Base-by-base conservation (phyloP, 2,113 vertebrate species). In the Indri indri region DNA sequence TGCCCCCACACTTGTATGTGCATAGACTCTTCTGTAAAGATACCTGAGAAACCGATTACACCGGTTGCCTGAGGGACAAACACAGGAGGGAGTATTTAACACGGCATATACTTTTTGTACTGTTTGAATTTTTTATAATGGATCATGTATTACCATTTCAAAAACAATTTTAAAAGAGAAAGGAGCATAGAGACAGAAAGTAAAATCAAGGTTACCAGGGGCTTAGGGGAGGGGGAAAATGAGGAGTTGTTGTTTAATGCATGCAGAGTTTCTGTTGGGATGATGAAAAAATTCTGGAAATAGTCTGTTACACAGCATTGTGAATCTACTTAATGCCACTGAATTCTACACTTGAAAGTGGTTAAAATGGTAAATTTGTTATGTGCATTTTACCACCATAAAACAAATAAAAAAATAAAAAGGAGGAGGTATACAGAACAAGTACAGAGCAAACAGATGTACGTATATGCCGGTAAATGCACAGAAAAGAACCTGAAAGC, bases 41-140 rank as follows among this genome's bases (percentile, higher is more conserved):
- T 77, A 68, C 40, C 77, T 82, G 42, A 80, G 63, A 97, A 93
- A 71, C 63, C 82, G 65, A 77, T 91, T 34, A 90, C 11, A 42
- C 63, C 91, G 52, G 27, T 87, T 91, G 22, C 47, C 74, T 82
- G 42, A 37, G 32, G 32, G 23, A 77, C 18, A 77, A 71, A 13
- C 52, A 83, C 50, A 73, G 5, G 50, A 84, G 18, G 42, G 17
- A 74, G 54, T 80, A 79, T 71, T 96, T 80, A 88, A 80, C 68
- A 77, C 27, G 90, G 47, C 68, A 30, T 65, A 25, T 50, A 11
- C 30, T 74, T 23, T 90, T 70, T 84, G 59, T 91, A 84, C 74
- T 93, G 34, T 34, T 91, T 83, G 5, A 90, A 54, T 40, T 74
- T 95, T 95, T 80, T 65, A 54, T 83, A 71, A 77, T 82, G 16